Conservation (phyloP, 2,797 vertebrate genomes). For the Tokudaia tokunoshimensis region DNA sequence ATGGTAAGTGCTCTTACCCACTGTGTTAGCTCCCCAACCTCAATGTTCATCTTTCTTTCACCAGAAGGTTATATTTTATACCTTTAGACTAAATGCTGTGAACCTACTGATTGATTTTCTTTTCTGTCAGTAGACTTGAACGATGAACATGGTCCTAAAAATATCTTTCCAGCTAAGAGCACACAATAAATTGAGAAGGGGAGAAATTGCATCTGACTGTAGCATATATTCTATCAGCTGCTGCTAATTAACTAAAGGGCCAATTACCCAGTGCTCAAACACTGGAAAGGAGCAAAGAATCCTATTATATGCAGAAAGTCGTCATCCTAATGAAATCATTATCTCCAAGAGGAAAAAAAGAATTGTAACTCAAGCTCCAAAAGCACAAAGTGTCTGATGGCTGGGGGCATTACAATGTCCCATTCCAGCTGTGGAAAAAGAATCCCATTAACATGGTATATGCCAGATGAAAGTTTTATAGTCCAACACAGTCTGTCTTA, state of each 20-base stretch:
- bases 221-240: not conserved
- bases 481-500: not conserved
- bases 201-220: not conserved
- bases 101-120: not conserved
- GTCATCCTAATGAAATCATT: conserved; percentile 43
- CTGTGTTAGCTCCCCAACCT: not conserved
- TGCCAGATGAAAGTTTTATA: conserved; percentile 35
- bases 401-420: not conserved
- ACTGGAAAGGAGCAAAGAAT: conserved; percentile 12
- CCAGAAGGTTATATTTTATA: not conserved
- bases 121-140: conserved; percentile 24
- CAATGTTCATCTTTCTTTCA: not conserved
- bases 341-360: conserved; percentile 21
- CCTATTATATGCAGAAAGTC: not conserved
- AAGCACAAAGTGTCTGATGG: not conserved
- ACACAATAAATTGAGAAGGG: not conserved
- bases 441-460: not conserved
- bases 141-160: conserved; percentile 25
- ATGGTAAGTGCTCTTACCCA: not conserved
- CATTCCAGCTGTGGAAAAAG: not conserved
- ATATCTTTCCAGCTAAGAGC: conserved; percentile 23
- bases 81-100: not conserved
- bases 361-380: not conserved
- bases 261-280: conserved; percentile 2
- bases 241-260: conserved; percentile 31